Conservation (phyloP, 2,113 vertebrate genomes). For the Fregata magnificens region DNA sequence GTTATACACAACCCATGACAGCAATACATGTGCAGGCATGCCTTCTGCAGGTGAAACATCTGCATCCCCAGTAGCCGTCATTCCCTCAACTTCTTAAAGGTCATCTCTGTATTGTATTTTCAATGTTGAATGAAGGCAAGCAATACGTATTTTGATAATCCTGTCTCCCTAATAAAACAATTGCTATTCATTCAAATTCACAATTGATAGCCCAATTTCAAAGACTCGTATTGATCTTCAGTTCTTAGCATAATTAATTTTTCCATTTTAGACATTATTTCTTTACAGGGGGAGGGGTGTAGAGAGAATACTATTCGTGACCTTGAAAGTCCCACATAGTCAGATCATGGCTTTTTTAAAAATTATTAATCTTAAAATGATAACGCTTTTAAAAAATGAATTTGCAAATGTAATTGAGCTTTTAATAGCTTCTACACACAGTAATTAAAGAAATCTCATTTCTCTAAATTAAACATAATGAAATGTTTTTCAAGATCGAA, state of each 20-base stretch:
- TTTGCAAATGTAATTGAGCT: constrained; percentile 74
- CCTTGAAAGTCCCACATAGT: neutral
- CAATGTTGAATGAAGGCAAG: neutral
- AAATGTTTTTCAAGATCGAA: constrained; percentile 76
- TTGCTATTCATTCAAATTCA: constrained; percentile 8
- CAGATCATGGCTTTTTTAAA: constrained; percentile 13
- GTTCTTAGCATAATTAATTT: constrained; percentile 33
- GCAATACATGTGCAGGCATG: neutral
- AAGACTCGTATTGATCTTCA: neutral
- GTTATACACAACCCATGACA: neutral
- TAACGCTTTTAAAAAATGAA: constrained; percentile 72
- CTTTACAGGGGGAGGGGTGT: neutral
- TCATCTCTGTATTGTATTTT: neutral
- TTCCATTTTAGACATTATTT: neutral
- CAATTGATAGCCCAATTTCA: neutral
- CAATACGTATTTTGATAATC: neutral
- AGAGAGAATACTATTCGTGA: neutral
- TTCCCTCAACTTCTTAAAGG: neutral
- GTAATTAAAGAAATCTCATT: constrained; percentile 80
- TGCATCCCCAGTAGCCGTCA: no score
- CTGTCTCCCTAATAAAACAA: constrained; percentile 3
- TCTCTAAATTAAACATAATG: constrained; percentile 78
- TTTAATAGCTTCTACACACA: constrained; percentile 75
- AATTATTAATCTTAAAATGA: constrained; percentile 60
- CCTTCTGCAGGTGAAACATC: neutral